A percentile compares a stretch with the other conserved stretches of the same genome.
phyloP scores from a whole-genome alignment of 2,113 vertebrate genomes.

The Abramis brama region DNA sequence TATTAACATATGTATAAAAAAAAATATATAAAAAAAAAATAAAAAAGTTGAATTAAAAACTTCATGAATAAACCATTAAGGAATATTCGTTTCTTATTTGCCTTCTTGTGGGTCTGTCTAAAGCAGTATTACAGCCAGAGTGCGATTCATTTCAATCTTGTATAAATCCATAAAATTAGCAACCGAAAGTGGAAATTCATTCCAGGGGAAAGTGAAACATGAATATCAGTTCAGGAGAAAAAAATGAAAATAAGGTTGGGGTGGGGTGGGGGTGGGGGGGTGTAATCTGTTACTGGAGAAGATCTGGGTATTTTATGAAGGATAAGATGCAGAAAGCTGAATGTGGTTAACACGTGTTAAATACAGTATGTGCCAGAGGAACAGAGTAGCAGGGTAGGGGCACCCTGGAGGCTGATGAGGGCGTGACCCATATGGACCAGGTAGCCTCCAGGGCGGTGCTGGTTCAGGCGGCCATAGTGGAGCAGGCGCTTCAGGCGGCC shows the following conservation, averaged over 20 bases:
- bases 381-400: not conserved
- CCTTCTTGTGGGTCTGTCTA: not conserved
- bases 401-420: too few relatives aligned
- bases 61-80: slow-evolving; percentile 46
- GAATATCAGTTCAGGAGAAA: not conserved
- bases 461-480: too few relatives aligned
- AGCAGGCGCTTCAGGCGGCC: too few relatives aligned
- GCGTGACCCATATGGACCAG: too few relatives aligned
- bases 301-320: not conserved
- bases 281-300: slow-evolving; percentile 38
- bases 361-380: not conserved
- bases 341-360: slow-evolving; percentile 19
- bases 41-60: not conserved
- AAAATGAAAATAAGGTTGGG: not conserved
- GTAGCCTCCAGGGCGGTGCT: too few relatives aligned
- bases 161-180: slow-evolving; percentile 55
- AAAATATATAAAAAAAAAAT: too few relatives aligned
- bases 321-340: not conserved
- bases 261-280: not conserved
- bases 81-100: slow-evolving; percentile 6
- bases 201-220: slow-evolving; percentile 27
- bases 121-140: slow-evolving; percentile 18
- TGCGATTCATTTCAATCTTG: slow-evolving; percentile 38
- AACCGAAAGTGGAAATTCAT: slow-evolving; percentile 26
- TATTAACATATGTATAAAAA: not conserved